Evolutionary conservation across 2,113 vertebrate species (phyloP), one percentile per base, ranked within the genome.

Genomic region (Barnardius zonarius): DNA sequence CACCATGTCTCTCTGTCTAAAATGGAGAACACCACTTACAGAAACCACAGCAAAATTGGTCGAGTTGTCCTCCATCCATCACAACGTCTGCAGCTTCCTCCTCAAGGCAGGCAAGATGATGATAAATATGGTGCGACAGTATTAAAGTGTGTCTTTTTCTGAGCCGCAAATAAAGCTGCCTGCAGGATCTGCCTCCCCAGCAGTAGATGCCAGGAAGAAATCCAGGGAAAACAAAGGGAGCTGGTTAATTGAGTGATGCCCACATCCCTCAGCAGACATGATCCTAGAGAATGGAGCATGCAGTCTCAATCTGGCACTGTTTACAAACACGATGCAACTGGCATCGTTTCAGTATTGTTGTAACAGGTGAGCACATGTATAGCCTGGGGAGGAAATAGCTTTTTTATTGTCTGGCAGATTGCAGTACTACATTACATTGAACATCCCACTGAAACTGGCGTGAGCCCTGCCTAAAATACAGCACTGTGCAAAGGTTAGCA

Each of bases 251-350:
- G 75, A 49, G 46, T 82, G 88, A 66, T 83, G 59, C 25, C 28
- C 49, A 35, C 13, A 2, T 30, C 76, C 67, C 67, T 66, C 66
- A 66, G 35, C n/a, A 70, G 82, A 57, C 30, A 12, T 6, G 44
- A 66, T 76, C 28, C 63, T 52, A 74, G 54, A 86, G 90, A 94
- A 93, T 33, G 67, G 72, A 91, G 78, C 85, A 54, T 80, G 90
- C 82, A 91, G 72, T 59, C 81, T 64, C 95, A 94, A 17, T 83
- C 70, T 95, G 90, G 49, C 78, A 77, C 67, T 85, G 82, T 90
- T 95, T 85, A 94, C 70, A 92, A 89, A 92, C 67, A 91, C 0
- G 0, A 43, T 24, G 49, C 57, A 49, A 49, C 70, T 69, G 82
- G 84, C 70, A 54, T 30, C 0, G 0, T 90, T 87, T 92, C 87